Evolutionary conservation across 2,888 invertebrate species (phyloP), one percentile per base, ranked within the genome.

Genomic region (Dascillus cervinus): DNA sequence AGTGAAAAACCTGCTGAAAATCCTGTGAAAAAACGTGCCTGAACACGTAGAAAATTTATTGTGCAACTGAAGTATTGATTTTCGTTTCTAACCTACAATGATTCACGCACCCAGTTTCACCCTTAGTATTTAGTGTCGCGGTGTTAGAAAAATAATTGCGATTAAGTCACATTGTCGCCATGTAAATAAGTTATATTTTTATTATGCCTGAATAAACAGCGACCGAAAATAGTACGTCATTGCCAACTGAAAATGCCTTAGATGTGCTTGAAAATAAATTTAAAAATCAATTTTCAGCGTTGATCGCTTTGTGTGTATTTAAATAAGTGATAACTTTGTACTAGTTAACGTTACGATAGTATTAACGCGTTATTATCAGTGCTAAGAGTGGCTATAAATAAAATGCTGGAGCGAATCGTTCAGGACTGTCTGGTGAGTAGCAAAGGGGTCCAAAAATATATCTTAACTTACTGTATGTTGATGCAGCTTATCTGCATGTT

Each of bases 71-170:
- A 34, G 44, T 45, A 45, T 45, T 43, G 45, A 45, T 45, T 41
- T 45, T 45, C 39, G 39, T 33, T 43, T 28, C 41, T 45, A 45
- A 45, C 45, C 45, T 45, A 36, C 27, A 38, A 40, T 39, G 34
- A 44, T 35, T 32, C 32, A 28, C 32, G 31, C 31, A 15, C 30
- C 24, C 25, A 22, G 28, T 19, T 33, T 28, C 17, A 22, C 17
- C 32, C 27, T 27, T 12, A 30, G 14, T 30, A 24, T 27, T n/a
- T n/a, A n/a, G n/a, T n/a, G n/a, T n/a, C n/a, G n/a, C n/a, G n/a
- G n/a, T n/a, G n/a, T n/a, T n/a, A n/a, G n/a, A n/a, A n/a, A n/a
- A n/a, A n/a, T n/a, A n/a, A n/a, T n/a, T n/a, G n/a, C n/a, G n/a
- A n/a, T n/a, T n/a, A n/a, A n/a, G n/a, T n/a, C n/a, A n/a, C n/a